A percentile compares a stretch with the other conserved stretches of the same genome.
Conservation (phyloP, 2,113 vertebrate species). For the Gulo gulo region DNA sequence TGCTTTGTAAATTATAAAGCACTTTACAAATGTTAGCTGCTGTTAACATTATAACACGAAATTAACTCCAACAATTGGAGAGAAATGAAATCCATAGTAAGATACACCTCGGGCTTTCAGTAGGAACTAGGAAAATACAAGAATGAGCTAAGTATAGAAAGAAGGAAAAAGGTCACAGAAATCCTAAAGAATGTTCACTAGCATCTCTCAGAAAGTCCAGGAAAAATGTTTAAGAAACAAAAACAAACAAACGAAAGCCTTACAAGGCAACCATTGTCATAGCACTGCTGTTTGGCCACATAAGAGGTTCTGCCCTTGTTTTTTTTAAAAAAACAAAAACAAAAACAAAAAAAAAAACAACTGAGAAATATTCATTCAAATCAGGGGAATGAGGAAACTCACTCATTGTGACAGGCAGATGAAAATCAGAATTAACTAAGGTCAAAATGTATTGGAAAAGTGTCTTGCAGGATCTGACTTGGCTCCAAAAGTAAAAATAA, state of each 20-base stretch:
- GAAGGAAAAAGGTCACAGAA: not conserved
- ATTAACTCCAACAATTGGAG: constrained; percentile 21
- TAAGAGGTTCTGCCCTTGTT: not conserved
- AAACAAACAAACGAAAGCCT: not conserved
- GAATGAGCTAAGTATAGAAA: constrained; percentile 41
- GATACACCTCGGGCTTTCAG: not conserved
- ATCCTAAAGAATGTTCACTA: not conserved
- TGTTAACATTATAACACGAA: constrained; percentile 27
- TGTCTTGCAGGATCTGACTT: not conserved
- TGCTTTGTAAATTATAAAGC: not conserved
- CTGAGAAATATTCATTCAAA: not conserved
- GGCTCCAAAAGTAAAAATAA: constrained; percentile 22
- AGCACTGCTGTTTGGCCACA: not conserved
- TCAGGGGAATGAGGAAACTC: not conserved
- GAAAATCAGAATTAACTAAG: constrained; percentile 13
- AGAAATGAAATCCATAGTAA: not conserved
- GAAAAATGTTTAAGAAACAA: constrained; percentile 27
- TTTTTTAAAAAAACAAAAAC: not conserved
- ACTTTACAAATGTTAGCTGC: not conserved
- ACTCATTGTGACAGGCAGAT: not conserved
- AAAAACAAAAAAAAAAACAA: not conserved
- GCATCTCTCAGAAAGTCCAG: not conserved
- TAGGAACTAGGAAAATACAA: not conserved
- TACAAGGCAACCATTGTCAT: constrained; percentile 24
- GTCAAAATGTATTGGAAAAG: not conserved